Percentiles rank a stretch among this genome's conserved stretches.
phyloP scores from a whole-genome alignment of 2,797 vertebrate genomes.

The Novumbra hubbsi region DNA sequence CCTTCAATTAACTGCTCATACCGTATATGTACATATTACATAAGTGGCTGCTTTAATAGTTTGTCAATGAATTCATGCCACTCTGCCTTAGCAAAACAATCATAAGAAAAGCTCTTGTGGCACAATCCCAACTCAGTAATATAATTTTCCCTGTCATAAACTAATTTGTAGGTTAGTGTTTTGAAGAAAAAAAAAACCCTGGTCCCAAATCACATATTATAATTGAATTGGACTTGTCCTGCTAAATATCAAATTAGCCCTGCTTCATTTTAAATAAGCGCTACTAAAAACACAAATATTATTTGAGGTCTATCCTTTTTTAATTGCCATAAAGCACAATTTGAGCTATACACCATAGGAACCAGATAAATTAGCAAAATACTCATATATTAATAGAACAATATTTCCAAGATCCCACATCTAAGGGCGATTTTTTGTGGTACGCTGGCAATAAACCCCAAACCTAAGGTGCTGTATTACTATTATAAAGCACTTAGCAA shows the following conservation, averaged over 20 bases:
- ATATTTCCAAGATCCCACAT: too few species aligned
- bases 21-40: background rate
- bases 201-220: background rate
- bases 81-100: slow-evolving; percentile 2
- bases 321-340: background rate
- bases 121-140: slow-evolving; percentile 4
- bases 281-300: background rate
- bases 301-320: background rate
- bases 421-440: too few species aligned
- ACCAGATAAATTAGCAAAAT: too few species aligned
- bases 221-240: slow-evolving; percentile 1
- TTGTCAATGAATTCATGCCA: background rate
- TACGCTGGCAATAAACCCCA: too few species aligned
- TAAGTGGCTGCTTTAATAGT: background rate
- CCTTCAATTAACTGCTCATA: background rate
- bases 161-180: slow-evolving; percentile 1
- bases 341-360: background rate
- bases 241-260: background rate
- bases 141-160: slow-evolving; percentile 1
- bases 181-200: background rate
- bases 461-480: too few species aligned
- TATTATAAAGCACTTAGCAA: too few species aligned
- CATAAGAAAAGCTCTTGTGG: background rate
- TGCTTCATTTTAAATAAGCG: background rate
- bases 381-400: too few species aligned